Conservation (phyloP, 2,888 invertebrate species). For the Heliconius sara region DNA sequence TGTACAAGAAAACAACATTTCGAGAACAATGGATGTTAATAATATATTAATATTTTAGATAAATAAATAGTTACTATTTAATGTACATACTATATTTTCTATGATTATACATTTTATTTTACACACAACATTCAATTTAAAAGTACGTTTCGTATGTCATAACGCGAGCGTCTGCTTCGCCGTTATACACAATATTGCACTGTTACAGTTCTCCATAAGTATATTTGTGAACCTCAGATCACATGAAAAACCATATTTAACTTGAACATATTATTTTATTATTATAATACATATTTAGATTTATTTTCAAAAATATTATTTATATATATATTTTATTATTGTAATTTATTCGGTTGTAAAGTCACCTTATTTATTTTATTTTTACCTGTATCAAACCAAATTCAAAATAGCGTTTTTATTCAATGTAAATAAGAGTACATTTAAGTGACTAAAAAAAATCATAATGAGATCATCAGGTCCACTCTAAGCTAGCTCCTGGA, state of each 20-base stretch:
- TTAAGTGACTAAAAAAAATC: constrained; percentile 27
- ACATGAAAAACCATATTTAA: background rate
- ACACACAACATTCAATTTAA: constrained; percentile 62
- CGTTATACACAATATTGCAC: constrained; percentile 53
- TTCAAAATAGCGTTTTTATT: background rate
- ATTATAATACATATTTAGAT: background rate
- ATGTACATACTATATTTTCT: constrained; percentile 66
- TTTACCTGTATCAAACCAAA: background rate
- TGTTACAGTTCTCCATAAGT: constrained; percentile 35
- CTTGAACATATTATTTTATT: background rate
- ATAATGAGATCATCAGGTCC: constrained; percentile 71
- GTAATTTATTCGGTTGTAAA: background rate
- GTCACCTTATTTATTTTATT: background rate
- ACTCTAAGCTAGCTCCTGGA: constrained; percentile 64
- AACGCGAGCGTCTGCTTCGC: constrained; percentile 31
- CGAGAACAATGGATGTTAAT: constrained; percentile 66
- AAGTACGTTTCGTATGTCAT: constrained; percentile 47
- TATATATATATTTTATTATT: background rate
- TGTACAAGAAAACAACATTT: constrained; percentile 51
- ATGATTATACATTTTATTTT: constrained; percentile 65
- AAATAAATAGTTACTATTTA: constrained; percentile 70
- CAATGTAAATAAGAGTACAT: constrained; percentile 2
- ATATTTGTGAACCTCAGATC: constrained; percentile 24
- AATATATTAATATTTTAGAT: constrained; percentile 76
- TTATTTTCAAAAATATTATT: constrained; percentile 14